Conservation (phyloP, 2,888 invertebrate genomes). For the Agrotis segetum region DNA sequence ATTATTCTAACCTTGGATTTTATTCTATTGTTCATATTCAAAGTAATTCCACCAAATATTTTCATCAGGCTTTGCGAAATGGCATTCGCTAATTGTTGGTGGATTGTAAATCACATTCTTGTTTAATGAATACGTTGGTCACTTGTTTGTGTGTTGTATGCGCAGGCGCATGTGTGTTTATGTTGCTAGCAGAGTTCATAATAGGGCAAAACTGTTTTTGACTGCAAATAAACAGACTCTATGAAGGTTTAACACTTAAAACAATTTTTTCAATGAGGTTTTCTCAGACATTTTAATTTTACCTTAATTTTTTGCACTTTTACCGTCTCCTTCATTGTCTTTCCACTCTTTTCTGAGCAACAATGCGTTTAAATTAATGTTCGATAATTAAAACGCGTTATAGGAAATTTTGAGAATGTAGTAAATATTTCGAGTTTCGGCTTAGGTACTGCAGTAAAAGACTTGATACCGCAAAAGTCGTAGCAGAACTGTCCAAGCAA, state of each 20-base stretch:
- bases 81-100: constrained; percentile 67
- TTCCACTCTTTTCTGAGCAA: too few species aligned
- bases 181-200: not conserved
- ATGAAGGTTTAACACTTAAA: not conserved
- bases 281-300: too few species aligned
- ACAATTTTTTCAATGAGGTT: not conserved
- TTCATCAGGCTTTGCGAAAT: constrained; percentile 69
- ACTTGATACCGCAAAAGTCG: too few species aligned
- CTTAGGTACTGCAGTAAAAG: too few species aligned
- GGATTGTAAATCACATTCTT: constrained; percentile 75
- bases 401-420: not conserved
- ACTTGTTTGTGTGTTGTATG: constrained; percentile 49
- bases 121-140: constrained; percentile 73
- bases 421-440: too few species aligned
- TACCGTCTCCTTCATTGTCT: too few species aligned
- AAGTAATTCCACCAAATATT: constrained; percentile 52
- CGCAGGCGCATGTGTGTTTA: constrained; percentile 37
- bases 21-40: constrained; percentile 44
- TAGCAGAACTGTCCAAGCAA: too few species aligned
- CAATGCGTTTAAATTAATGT: not conserved
- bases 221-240: not conserved
- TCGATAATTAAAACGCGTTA: not conserved
- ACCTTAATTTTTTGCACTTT: too few species aligned
- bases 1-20: constrained; percentile 32
- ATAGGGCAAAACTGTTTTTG: not conserved